Base-by-base conservation (phyloP, 2,113 vertebrate species). In the Prolemur simus region DNA sequence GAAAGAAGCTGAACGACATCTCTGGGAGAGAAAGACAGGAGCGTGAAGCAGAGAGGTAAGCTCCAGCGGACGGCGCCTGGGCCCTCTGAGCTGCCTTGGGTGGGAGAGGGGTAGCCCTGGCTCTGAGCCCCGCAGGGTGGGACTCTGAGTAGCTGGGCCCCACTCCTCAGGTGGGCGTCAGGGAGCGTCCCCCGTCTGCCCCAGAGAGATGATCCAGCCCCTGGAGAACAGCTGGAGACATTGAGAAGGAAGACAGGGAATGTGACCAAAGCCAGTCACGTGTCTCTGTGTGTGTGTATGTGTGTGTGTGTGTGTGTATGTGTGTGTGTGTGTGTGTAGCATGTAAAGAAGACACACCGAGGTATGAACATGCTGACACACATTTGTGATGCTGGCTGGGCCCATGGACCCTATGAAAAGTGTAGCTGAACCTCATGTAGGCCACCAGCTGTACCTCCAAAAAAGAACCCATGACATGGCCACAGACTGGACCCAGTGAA, bases 1-100 rank as follows among this genome's bases (percentile, higher is more conserved):
- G 78, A 68, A 86, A 95, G 86, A 71, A 69, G 17, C 2, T 11
- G 34, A 63, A 27, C 32, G 0, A 32, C 73, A 71, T 58, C 1
- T 7, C 34, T n/a, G 78, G 20, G 54, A 80, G 73, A 84, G 34
- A 73, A 74, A n/a, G 49, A 47, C 78, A 83, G 34, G 7, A 86
- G n/a, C 7, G 3, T 25, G 87, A 45, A 25, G 45, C 23, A 25
- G 37, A 91, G 83, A 96, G 97, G 97, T 97, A 95, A 97, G 94
- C n/a, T 66, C n/a, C n/a, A 29, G 3, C 42, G 6, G 60, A 82
- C 34, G n/a, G 42, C 0, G 0, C 45, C 29, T 45, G n/a, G 6
- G 18, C n/a, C 25, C n/a, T 45, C 39, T 21, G 17, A 76, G 80
- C 8, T 66, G 54, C 29, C 5, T 0, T 25, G 86, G 37, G 34